A percentile compares a stretch with the other conserved stretches of the same genome.
Conservation (phyloP, 2,888 invertebrate species). For the Pristionchus japonicus region DNA sequence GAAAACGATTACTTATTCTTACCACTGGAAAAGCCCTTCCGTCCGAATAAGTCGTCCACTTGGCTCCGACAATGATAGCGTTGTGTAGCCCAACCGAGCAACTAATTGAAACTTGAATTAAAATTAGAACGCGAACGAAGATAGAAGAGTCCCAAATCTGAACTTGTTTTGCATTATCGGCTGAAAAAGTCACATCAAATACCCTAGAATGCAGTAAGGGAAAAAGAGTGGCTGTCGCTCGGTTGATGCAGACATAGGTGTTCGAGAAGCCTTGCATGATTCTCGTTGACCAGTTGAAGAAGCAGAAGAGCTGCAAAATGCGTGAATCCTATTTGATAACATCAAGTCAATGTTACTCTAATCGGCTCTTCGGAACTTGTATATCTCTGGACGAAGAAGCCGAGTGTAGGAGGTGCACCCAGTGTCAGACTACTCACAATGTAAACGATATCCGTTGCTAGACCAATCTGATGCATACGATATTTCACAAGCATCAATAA, state of each 20-base stretch:
- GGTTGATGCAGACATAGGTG: neutral
- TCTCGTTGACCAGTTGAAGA: too few relatives aligned
- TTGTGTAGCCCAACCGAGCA: neutral
- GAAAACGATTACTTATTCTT: neutral
- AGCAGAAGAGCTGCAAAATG: too few relatives aligned
- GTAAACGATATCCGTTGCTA: too few relatives aligned
- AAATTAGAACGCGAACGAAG: neutral
- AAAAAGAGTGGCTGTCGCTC: neutral
- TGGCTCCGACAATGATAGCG: neutral
- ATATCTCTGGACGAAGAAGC: too few relatives aligned
- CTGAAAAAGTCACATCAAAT: too few relatives aligned
- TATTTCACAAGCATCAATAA: too few relatives aligned
- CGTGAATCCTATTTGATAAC: too few relatives aligned
- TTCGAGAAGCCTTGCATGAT: neutral
- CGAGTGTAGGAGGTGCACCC: too few relatives aligned
- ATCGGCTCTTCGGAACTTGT: too few relatives aligned
- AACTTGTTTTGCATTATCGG: neutral
- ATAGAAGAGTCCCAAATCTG: neutral
- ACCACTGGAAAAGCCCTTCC: neutral
- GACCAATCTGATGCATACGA: too few relatives aligned
- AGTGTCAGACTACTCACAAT: too few relatives aligned
- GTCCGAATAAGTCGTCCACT: neutral
- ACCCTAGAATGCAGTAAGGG: neutral
- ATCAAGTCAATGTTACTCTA: too few relatives aligned
- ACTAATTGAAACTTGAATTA: neutral